These are phyloP conservation scores for Stenodema calcarata DNA, from an alignment of 2,888 invertebrate species.

Conservation along the genomic window DNA sequence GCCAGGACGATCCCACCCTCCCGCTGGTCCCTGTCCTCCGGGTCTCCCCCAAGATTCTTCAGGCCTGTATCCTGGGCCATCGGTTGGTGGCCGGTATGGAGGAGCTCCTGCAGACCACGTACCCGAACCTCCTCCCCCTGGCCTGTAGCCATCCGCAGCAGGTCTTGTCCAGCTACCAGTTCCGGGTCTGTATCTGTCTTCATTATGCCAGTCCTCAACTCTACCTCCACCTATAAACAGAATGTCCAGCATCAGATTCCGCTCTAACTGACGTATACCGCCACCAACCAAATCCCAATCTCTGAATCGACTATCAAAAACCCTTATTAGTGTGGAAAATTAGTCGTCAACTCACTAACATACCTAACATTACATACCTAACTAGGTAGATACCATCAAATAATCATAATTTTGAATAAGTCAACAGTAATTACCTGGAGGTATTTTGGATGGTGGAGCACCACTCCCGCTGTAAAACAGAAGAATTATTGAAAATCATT, in stretches of 20 bases:
- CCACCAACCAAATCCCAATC: no score
- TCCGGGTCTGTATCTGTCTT: conserved; percentile 17
- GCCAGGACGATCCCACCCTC: not conserved
- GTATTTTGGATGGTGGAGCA: not conserved
- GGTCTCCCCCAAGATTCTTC: conserved; percentile 9
- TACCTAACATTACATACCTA: no score
- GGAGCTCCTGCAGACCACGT: not conserved
- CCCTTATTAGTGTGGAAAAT: no score
- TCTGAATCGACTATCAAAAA: no score
- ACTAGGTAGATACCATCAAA: no score
- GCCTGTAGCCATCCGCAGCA: conserved; percentile 11
- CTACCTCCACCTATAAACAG: conserved; percentile 21
- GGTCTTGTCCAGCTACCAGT: conserved; percentile 29
- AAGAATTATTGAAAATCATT: not conserved
- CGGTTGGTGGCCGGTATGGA: not conserved
- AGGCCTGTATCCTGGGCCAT: conserved; percentile 22
- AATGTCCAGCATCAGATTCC: no score
- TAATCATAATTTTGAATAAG: no score
- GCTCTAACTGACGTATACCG: no score
- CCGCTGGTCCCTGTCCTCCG: not conserved
- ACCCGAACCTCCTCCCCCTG: not conserved
- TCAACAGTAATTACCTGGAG: conserved; percentile 5
- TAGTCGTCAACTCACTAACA: no score
- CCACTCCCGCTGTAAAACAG: not conserved
- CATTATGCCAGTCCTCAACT: conserved; percentile 7